Evolutionary conservation across 2,797 vertebrate species (phyloP), one percentile per base, ranked within the genome.

Genomic region (Acanthis flammea): DNA sequence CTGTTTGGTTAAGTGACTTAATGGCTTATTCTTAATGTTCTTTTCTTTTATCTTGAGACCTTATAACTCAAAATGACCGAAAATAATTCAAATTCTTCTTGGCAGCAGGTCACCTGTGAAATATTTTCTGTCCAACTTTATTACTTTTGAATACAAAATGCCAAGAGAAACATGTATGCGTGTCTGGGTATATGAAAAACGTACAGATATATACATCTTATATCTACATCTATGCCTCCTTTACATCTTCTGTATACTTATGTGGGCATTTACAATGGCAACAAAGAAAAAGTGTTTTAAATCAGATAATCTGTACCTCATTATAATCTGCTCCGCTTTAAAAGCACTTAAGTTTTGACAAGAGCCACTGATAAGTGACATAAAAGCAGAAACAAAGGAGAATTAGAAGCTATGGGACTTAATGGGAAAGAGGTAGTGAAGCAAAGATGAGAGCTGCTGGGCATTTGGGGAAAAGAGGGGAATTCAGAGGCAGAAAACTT

Each of bases 1-100:
- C 78, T 95, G 91, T 96, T 97, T 96, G 93, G 76, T 94, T 96
- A 97, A 96, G 95, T 96, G 94, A 97, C 94, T 97, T 97, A 97
- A 97, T 97, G 95, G 96, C 91, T 96, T 96, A 97, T 97, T 95
- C 95, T 92, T 96, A 97, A 96, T 96, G 96, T 95, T 96, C 76
- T 91, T 82, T 93, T 96, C 94, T 96, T 97, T 94, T 95, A 79
- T 93, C 95, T 90, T 93, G 94, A 96, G 95, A 95, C 93, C 88
- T 94, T 75, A 93, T 95, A 95, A 92, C 81, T 93, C 80, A 94
- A 95, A 95, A 94, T 96, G 84, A 94, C 93, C 88, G 85, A 96
- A 96, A 95, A 92, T 91, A 97, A 96, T 95, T 92, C 78, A 96
- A 94, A 96, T 93, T 70, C 60, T 88, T 95, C 81, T 91, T 96